Evolutionary conservation across 1,140 invertebrate species (phyloP), one percentile per base, ranked within the genome.

Genomic region (Leucophenga varia): DNA sequence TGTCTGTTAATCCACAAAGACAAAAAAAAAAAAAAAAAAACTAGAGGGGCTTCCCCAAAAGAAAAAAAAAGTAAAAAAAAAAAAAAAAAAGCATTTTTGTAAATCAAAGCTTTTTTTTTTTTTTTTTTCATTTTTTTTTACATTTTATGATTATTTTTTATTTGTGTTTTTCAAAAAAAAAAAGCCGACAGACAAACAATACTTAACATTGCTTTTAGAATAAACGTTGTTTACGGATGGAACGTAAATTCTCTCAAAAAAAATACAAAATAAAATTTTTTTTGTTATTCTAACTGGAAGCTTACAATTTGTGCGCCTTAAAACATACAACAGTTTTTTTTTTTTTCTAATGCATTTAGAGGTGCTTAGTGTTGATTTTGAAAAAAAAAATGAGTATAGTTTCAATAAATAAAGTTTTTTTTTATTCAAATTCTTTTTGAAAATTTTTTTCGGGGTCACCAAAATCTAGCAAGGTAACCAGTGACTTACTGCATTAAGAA

Each of bases 81-180:
- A 55, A 59, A 52, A 47, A 50, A 50, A 59, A 59, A 59, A 67
- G 64, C 63, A 67, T 67, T 67, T 67, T 67, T 63, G 56, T 68
- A 67, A 67, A 67, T 67, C 63, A 67, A 68, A 67, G 63, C 67
- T 68, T 56, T 68, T 68, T 67, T 63, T 59, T 67, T 68, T 56
- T 68, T 68, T 67, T 63, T 59, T 47, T 52, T 44, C 22, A 10
- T 10, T 25, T 25, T 25, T 25, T 57, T 32, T 59, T 43, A 16
- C 37, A 43, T 47, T 54, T 52, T 52, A 37, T 44, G 53, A 43
- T 40, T 43, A 39, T 65, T 59, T 46, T 57, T 54, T 40, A 46
- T 49, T 32, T 47, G 21, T 25, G 22, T 47, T 44, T 36, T 48
- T n/a, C n/a, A n/a, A n/a, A n/a, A n/a, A n/a, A n/a, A n/a, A n/a